Conservation (phyloP, 2,113 vertebrate species). For the Sisor rabdophorus region DNA sequence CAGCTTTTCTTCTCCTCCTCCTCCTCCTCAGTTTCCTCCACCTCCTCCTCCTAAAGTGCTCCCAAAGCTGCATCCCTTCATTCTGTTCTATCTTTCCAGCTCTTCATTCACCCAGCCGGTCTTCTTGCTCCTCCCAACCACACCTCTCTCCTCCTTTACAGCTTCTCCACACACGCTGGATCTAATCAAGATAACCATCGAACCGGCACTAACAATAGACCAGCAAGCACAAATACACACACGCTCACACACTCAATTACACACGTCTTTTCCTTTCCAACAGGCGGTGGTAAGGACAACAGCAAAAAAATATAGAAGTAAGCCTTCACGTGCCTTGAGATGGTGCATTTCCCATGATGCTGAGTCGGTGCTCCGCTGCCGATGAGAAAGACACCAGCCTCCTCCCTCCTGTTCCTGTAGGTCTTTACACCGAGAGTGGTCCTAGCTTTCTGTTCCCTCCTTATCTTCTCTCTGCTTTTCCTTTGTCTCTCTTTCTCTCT, state of each 20-base stretch:
- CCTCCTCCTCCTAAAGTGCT: conserved; percentile 32
- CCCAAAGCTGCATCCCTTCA: conserved; percentile 7
- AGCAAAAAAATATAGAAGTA: conserved; percentile 53
- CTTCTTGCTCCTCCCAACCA: conserved; percentile 36
- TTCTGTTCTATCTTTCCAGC: conserved; percentile 41
- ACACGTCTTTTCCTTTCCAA: conserved; percentile 35
- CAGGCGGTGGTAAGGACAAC: conserved; percentile 44
- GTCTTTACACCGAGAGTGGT: conserved; percentile 53
- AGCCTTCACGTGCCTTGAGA: conserved; percentile 76
- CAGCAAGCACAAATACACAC: conserved; percentile 29
- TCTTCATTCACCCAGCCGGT: conserved; percentile 33
- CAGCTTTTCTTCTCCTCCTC: conserved; percentile 35
- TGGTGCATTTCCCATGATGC: conserved; percentile 81
- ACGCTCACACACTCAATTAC: conserved; percentile 29
- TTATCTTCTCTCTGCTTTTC: conserved; percentile 52
- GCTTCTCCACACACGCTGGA: conserved; percentile 42
- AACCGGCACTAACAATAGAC: conserved; percentile 40
- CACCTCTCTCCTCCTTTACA: conserved; percentile 38
- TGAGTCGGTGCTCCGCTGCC: conserved; percentile 66
- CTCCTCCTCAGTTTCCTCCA: conserved; percentile 44
- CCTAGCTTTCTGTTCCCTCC: conserved; percentile 62
- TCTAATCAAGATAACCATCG: conserved; percentile 47
- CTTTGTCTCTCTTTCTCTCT: conserved; percentile 34
- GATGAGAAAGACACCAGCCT: conserved; percentile 61
- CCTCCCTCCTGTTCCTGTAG: conserved; percentile 50